Percentiles rank a stretch among this genome's conserved stretches.
phyloP scores from a whole-genome alignment of 2,888 invertebrate genomes.

The Quadriops clusia region DNA sequence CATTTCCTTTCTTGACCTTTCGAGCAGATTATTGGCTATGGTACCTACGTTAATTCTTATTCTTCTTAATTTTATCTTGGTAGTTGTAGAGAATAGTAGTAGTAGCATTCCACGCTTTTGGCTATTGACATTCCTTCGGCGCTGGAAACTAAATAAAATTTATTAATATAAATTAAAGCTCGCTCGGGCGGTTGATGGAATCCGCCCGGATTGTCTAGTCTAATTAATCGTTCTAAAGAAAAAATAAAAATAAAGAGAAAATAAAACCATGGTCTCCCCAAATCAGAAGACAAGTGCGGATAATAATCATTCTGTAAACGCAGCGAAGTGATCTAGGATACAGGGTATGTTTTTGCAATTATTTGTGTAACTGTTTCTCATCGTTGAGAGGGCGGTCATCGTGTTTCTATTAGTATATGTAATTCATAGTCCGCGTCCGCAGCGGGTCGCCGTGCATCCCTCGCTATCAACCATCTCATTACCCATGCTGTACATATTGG shows the following conservation, averaged over 20 bases:
- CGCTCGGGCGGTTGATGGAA: slow-evolving; percentile 16
- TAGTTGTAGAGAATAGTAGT: too few relatives aligned
- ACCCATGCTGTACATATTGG: slow-evolving; percentile 35
- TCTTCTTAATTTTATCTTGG: too few relatives aligned
- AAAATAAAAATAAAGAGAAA: slow-evolving; percentile 1
- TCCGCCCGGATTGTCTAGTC: slow-evolving; percentile 19
- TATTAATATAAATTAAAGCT: slow-evolving; percentile 14
- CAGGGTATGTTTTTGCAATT: slow-evolving; percentile 91
- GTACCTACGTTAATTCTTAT: too few relatives aligned
- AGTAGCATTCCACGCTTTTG: slow-evolving; percentile 34
- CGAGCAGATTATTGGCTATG: too few relatives aligned
- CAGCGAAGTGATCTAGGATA: slow-evolving; percentile 76
- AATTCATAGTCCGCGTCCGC: slow-evolving; percentile 24
- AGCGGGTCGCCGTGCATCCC: slow-evolving; percentile 23
- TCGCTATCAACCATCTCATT: slow-evolving; percentile 19
- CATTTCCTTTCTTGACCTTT: too few relatives aligned
- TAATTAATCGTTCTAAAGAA: slow-evolving; percentile 15
- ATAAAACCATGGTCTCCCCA: slow-evolving; percentile 8
- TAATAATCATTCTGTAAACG: slow-evolving; percentile 34
- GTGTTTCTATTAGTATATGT: slow-evolving; percentile 27
- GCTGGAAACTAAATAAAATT: slow-evolving; percentile 26
- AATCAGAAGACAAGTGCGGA: slow-evolving; percentile 11
- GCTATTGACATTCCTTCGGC: slow-evolving; percentile 34
- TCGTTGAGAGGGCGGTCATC: slow-evolving; percentile 30
- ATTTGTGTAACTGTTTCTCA: slow-evolving; percentile 51